These are phyloP conservation scores for Tinamus guttatus DNA, from an alignment of 2,113 vertebrate species.

Conservation along the genomic window DNA sequence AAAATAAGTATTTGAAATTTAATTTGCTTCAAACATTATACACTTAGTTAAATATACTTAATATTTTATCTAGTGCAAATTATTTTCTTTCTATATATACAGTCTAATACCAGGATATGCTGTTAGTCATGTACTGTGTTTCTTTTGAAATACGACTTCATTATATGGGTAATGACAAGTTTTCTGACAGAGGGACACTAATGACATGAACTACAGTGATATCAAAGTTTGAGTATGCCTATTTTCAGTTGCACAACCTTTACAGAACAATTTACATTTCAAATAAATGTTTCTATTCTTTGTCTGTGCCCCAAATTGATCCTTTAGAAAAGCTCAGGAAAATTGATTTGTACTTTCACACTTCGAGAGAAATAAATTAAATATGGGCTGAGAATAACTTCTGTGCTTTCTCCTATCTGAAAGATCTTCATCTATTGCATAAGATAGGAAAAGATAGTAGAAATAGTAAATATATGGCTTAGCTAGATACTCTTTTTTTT, in stretches of 20 bases:
- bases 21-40: not conserved
- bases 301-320: not conserved
- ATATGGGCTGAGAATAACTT: constrained; percentile 6
- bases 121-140: not conserved
- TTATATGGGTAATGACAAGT: not conserved
- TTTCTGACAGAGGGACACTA: not conserved
- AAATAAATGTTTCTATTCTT: not conserved
- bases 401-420: not conserved
- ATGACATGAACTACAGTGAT: not conserved
- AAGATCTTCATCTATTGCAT: not conserved
- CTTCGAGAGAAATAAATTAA: constrained; percentile 11
- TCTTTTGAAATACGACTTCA: not conserved
- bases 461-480: not conserved
- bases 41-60: not conserved
- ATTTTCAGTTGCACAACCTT: not conserved
- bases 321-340: not conserved
- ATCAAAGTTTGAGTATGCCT: not conserved
- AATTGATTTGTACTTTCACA: not conserved
- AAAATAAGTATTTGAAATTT: not conserved
- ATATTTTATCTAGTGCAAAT: not conserved
- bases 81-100: not conserved
- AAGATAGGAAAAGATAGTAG: constrained; percentile 3
- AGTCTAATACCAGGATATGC: not conserved
- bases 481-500: not conserved
- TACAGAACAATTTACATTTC: not conserved